Percentiles rank a stretch among this genome's conserved stretches.
Evolutionary conservation across 2,113 vertebrate genomes (phyloP).

Genomic region (Ciconia boyciana): DNA sequence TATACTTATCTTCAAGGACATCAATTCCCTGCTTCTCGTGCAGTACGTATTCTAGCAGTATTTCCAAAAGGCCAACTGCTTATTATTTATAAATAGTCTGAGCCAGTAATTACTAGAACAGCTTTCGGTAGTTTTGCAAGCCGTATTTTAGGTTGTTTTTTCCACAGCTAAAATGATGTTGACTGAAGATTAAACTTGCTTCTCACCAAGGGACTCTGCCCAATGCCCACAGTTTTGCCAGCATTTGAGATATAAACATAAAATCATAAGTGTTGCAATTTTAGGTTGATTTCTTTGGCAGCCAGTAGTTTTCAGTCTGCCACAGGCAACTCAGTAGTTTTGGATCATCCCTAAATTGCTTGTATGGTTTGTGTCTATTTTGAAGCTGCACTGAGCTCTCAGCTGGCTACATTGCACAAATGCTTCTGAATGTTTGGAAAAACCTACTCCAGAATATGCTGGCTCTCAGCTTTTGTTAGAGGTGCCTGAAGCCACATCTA

Average conservation of each 20-base stretch:
- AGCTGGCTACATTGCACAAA: neutral
- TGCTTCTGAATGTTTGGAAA: neutral
- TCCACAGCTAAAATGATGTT: neutral
- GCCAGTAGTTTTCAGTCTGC: neutral
- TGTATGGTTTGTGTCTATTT: constrained; percentile 4
- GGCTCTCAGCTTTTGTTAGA: neutral
- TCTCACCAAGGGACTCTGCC: neutral
- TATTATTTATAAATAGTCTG: neutral
- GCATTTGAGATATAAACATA: neutral
- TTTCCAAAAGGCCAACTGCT: neutral
- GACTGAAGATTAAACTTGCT: neutral
- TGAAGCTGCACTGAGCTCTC: neutral
- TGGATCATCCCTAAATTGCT: neutral
- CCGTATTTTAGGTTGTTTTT: neutral
- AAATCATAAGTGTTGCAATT: neutral
- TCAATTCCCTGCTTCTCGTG: neutral
- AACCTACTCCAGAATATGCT: neutral
- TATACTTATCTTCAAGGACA: neutral
- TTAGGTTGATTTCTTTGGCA: constrained; percentile 39
- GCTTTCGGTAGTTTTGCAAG: neutral
- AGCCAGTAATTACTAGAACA: neutral
- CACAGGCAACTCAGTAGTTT: neutral
- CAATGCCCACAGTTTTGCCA: neutral
- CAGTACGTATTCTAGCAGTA: neutral
- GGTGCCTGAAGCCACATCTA: neutral